Base-by-base conservation (phyloP, 2,888 invertebrate genomes). In the Dioctria rufipes region DNA sequence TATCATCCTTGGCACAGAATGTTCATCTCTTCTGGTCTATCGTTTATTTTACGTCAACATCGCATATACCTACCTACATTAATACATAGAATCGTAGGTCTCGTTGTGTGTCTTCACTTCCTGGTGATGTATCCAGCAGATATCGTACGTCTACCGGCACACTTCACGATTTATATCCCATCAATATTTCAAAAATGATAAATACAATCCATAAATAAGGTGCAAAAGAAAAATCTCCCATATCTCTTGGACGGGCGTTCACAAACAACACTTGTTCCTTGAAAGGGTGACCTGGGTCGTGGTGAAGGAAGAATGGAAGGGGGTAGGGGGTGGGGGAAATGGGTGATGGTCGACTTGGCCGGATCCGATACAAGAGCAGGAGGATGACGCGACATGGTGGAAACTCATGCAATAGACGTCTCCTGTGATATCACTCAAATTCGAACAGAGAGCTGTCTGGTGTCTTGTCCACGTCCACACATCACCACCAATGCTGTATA, bases 201-300 rank as follows among this genome's bases (percentile, higher is more conserved):
- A 84, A 84, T 84, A 84, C 83, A 84, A 84, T 84, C 84, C 84
- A 84, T 84, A 84, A 84, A 84, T 84, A 84, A 84, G 84, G 84
- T 84, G 84, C 84, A 83, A 83, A 84, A 84, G 75, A 81, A 82
- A 82, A 81, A 82, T 82, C 80, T 81, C 78, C 71, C 80, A 81
- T 82, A 82, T 82, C 80, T 81, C 73, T 67, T 11, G 43, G 58
- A 65, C 61, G 65, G 49, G 61, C 77, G 49, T 58, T 66, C 80
- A 42, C 71, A 75, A 75, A 75, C 75, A 75, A 75, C 58, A 58
- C 60, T 61, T 58, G 75, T 46, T 75, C 61, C 43, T 75, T 75
- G 43, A 42, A 67, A 11, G 66, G 78, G 54, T 37, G 71, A 78
- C 51, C 60, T 63, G 63, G 39, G 39, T 51, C 46, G n/a, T 5